Evolutionary conservation across 1,140 invertebrate genomes (phyloP).

Genomic region (Rhynchophorus ferrugineus): DNA sequence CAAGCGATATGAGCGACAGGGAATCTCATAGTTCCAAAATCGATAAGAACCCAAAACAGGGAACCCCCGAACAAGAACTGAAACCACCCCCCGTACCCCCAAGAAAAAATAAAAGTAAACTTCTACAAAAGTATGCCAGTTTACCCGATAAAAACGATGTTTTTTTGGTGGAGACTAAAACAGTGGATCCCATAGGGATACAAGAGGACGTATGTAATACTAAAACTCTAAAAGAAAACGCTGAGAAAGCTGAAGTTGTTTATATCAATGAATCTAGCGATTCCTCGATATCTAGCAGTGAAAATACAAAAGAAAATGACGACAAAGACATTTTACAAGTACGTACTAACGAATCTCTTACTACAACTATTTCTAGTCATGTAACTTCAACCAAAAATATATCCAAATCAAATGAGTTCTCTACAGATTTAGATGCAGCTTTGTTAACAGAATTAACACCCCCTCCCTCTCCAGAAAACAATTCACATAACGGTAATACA

Average conservation of each 20-base stretch:
- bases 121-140: background rate
- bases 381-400: no score
- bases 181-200: slow-evolving; percentile 13
- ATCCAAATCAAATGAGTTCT: background rate
- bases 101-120: slow-evolving; percentile 5
- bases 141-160: slow-evolving; percentile 10
- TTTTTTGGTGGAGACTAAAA: slow-evolving; percentile 29
- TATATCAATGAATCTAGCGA: slow-evolving; percentile 18
- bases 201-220: slow-evolving; percentile 10
- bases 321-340: background rate
- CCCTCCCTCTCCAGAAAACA: slow-evolving; percentile 31
- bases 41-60: slow-evolving; percentile 24
- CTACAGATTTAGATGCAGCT: background rate
- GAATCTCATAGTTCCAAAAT: slow-evolving; percentile 24
- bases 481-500: background rate
- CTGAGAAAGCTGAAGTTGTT: slow-evolving; percentile 13
- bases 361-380: no score
- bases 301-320: background rate
- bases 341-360: background rate
- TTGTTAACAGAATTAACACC: slow-evolving; percentile 27
- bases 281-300: slow-evolving; percentile 15
- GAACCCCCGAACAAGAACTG: slow-evolving; percentile 29
- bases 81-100: slow-evolving; percentile 1
- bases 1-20: slow-evolving; percentile 48
- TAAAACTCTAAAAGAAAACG: background rate